phyloP scores from a whole-genome alignment of 2,113 vertebrate species.

The Protobothrops mucrosquamatus region DNA sequence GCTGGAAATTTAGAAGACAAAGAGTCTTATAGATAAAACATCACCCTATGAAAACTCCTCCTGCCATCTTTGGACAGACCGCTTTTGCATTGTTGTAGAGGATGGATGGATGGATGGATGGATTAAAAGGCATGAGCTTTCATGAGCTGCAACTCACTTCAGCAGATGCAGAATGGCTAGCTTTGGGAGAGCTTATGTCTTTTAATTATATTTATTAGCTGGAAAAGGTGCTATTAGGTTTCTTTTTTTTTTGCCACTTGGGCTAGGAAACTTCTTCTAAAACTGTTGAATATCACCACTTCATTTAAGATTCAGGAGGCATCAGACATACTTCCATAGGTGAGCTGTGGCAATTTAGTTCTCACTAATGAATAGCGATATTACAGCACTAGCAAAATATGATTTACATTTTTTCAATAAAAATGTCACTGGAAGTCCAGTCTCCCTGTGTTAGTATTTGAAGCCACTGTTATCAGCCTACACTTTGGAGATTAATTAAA shows the following conservation, averaged over 20 bases:
- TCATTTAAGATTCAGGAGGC: conserved; percentile 35
- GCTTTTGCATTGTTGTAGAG: not conserved
- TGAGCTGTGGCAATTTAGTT: conserved; percentile 10
- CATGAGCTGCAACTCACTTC: not conserved
- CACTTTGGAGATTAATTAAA: conserved; percentile 76
- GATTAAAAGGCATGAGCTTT: not conserved
- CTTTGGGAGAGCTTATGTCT: not conserved
- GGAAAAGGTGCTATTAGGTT: not conserved
- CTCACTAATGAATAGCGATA: conserved; percentile 47
- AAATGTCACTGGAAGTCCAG: conserved; percentile 75
- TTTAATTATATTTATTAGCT: not conserved
- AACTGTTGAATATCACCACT: conserved; percentile 13
- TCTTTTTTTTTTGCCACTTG: not conserved
- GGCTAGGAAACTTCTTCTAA: not conserved
- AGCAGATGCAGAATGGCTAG: not conserved
- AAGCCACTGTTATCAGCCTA: conserved; percentile 61
- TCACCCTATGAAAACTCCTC: not conserved
- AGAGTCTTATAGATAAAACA: not conserved
- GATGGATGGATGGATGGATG: not conserved
- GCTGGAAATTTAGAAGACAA: not conserved
- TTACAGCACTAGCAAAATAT: conserved; percentile 42
- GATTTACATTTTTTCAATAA: conserved; percentile 68
- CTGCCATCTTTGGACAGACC: not conserved
- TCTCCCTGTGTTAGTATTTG: conserved; percentile 54
- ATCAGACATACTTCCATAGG: conserved; percentile 22